Base-by-base conservation (phyloP, 2,888 invertebrate genomes). In the Pachydiplax longipennis region DNA sequence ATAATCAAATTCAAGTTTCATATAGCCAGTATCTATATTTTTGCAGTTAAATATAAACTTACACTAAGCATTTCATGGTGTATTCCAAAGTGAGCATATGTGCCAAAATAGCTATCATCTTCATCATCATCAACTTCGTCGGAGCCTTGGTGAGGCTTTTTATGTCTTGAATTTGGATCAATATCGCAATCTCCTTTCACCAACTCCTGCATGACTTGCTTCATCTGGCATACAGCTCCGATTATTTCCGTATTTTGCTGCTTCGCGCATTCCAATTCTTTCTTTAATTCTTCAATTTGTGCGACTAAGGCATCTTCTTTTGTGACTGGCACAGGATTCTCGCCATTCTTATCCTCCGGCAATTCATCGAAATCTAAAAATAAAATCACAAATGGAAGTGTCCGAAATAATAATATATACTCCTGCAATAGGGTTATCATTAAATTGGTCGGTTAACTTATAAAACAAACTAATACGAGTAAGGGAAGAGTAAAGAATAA, bases 11-110 rank as follows among this genome's bases (percentile, higher is more conserved):
- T 53, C n/a, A n/a, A n/a, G n/a, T n/a, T n/a, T n/a, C n/a, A n/a
- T n/a, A n/a, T n/a, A n/a, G n/a, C n/a, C n/a, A n/a, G n/a, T n/a
- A n/a, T n/a, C n/a, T n/a, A n/a, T n/a, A n/a, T 53, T 53, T 4
- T 0, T 4, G 25, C 22, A 12, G 31, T 13, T 12, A 73, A 12
- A 73, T 31, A 31, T 73, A 31, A 80, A 93, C 93, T 93, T 94
- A 97, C 97, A 93, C 97, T 97, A 65, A 99, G 95, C 99, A 99
- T 99, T 93, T 98, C 98, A 93, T 98, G 97, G 94, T 99, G 99
- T 93, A 96, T 95, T 90, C 94, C 93, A 92, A 95, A 95, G 92
- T 95, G 95, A 91, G 92, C 92, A 92, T 95, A 95, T 0, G 95
- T 94, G 83, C 93, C 94, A 92, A 95, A 95, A 92, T 95, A 95